A percentile compares a stretch with the other conserved stretches of the same genome.
These are phyloP conservation scores for Gallinago stenura DNA, from an alignment of 2,797 vertebrate species.

Conservation along the genomic window DNA sequence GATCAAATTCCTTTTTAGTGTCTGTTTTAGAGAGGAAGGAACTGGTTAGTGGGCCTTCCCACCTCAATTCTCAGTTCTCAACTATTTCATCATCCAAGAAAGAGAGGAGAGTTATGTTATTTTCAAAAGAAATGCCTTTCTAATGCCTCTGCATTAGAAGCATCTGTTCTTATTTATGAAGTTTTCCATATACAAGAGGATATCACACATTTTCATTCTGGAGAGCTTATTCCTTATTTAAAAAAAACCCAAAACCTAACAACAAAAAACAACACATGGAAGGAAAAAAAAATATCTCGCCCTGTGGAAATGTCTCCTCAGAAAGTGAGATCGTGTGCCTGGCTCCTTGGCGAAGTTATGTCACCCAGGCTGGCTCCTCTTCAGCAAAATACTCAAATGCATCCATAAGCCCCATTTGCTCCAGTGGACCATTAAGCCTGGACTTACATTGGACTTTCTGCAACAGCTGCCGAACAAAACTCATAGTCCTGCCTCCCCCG, in stretches of 20 bases:
- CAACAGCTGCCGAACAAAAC: neutral
- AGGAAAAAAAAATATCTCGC: neutral
- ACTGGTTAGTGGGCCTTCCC: neutral
- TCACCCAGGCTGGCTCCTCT: neutral
- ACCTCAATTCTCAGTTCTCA: neutral
- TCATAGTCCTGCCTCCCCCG: neutral
- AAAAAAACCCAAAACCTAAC: neutral
- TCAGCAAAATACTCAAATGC: neutral
- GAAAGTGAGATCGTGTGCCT: neutral
- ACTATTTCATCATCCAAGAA: neutral
- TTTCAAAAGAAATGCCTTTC: conserved; percentile 47
- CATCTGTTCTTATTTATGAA: conserved; percentile 45
- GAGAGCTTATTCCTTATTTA: neutral
- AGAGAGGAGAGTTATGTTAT: neutral
- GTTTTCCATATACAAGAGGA: neutral
- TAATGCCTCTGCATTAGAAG: neutral
- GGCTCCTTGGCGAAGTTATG: neutral
- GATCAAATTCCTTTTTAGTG: neutral
- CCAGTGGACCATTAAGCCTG: neutral
- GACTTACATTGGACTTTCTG: neutral
- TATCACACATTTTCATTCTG: conserved; percentile 14
- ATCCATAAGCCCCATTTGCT: neutral
- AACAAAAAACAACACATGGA: neutral
- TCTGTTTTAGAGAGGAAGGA: conserved; percentile 42
- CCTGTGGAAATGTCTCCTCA: neutral